Percentiles rank a stretch among this genome's conserved stretches.
Evolutionary conservation across 2,113 vertebrate species (phyloP).

Genomic region (Neotoma lepida): DNA sequence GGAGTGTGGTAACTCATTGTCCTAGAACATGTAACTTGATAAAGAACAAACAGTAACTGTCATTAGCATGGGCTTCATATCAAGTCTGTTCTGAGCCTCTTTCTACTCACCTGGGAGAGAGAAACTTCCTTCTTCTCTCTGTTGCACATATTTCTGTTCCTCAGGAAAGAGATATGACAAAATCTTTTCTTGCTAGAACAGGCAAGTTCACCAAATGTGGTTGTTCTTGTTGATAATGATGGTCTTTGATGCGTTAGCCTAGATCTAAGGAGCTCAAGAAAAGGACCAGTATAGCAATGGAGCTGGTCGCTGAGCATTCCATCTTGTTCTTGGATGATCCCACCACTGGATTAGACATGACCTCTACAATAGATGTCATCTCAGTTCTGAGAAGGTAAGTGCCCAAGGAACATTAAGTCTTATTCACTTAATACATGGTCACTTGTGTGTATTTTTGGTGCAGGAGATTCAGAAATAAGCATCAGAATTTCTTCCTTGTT

Average conservation of each 20-base stretch:
- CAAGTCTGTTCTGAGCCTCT: neutral
- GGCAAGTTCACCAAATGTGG: neutral
- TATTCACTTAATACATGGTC: neutral
- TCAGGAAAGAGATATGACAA: neutral
- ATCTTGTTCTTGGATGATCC: conserved; percentile 97
- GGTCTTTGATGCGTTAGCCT: conserved; percentile 85
- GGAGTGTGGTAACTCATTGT: neutral
- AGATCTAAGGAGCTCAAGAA: conserved; percentile 95
- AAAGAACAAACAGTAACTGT: neutral
- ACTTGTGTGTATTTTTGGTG: neutral
- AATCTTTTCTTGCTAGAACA: neutral
- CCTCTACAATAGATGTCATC: conserved; percentile 92
- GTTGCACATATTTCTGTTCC: neutral
- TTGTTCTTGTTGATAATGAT: neutral
- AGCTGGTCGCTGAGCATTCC: conserved; percentile 92
- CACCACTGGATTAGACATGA: conserved; percentile 94
- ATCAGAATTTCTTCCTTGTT: neutral
- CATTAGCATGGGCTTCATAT: neutral
- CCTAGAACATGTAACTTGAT: neutral
- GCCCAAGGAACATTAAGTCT: neutral
- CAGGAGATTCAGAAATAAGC: neutral
- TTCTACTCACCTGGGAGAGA: neutral
- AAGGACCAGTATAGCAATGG: conserved; percentile 96
- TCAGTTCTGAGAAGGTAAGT: conserved; percentile 90
- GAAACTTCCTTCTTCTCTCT: neutral